phyloP scores from a whole-genome alignment of 2,888 invertebrate genomes.

The Nephrotoma flavescens region DNA sequence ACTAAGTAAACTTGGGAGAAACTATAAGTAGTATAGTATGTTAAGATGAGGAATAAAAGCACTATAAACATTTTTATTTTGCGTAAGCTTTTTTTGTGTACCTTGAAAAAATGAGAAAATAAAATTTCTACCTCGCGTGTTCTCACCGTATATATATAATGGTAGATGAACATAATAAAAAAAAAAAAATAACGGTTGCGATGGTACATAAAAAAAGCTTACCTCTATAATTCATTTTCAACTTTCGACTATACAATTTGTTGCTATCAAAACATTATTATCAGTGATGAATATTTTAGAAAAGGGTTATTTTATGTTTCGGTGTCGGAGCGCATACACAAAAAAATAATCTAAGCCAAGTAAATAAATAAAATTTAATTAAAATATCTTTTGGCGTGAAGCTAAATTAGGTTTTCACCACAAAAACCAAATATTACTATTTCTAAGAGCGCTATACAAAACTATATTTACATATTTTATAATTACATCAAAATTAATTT shows the following conservation, averaged over 20 bases:
- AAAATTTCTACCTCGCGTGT: not conserved
- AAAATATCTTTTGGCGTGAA: not conserved
- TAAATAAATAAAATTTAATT: not conserved
- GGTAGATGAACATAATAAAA: not conserved
- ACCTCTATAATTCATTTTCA: not conserved
- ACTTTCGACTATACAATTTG: not conserved
- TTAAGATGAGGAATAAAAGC: not conserved
- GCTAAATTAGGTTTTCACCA: not conserved
- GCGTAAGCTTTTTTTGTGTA: not conserved
- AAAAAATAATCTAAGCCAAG: not conserved
- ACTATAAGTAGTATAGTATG: not conserved
- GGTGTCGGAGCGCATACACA: not conserved
- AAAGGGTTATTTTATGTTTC: not conserved
- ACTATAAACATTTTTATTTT: not conserved
- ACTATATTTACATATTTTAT: not conserved
- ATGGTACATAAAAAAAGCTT: not conserved
- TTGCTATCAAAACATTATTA: not conserved
- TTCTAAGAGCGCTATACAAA: not conserved
- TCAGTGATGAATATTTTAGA: not conserved
- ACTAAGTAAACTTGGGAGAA: not conserved
- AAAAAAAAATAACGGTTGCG: not conserved
- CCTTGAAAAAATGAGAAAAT: not conserved
- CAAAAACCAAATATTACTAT: not conserved
- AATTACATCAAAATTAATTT: not conserved
- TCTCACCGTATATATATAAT: not conserved